A percentile compares a stretch with the other conserved stretches of the same genome.
Conservation (phyloP, 2,888 invertebrate genomes). For the Sphaerolaimus hirsutus region DNA sequence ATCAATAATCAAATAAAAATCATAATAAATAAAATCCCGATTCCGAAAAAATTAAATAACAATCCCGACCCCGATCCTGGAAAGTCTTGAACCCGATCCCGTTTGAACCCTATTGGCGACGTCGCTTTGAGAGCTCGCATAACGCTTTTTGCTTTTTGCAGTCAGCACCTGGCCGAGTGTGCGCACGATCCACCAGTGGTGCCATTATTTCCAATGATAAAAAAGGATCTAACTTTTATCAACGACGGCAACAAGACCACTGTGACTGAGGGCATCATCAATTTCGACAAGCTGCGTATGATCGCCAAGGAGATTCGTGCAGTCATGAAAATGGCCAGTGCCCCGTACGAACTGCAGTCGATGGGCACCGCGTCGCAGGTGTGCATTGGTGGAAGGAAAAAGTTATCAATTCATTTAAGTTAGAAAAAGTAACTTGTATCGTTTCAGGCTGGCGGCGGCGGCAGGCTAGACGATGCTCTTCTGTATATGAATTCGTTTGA, state of each 20-base stretch:
- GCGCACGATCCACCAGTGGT: slow-evolving; percentile 23
- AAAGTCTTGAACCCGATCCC: no score
- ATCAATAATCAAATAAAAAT: no score
- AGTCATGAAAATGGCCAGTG: slow-evolving; percentile 62
- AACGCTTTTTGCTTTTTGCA: not conserved
- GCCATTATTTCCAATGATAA: slow-evolving; percentile 37
- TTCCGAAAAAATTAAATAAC: no score
- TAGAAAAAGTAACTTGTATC: slow-evolving; percentile 6
- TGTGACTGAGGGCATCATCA: slow-evolving; percentile 34
- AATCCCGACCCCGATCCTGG: no score
- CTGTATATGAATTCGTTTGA: slow-evolving; percentile 20
- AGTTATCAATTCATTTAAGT: not conserved
- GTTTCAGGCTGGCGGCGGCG: slow-evolving; percentile 2
- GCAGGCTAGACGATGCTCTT: slow-evolving; percentile 14
- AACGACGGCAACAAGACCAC: slow-evolving; percentile 58
- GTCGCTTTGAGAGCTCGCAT: no score
- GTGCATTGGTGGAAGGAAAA: slow-evolving; percentile 66
- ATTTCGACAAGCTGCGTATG: slow-evolving; percentile 94
- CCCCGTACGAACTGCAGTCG: no score
- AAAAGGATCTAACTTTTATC: slow-evolving; percentile 73
- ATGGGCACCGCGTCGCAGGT: no score
- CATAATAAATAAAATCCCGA: no score
- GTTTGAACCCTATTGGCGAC: no score
- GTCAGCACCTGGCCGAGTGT: slow-evolving; percentile 41
- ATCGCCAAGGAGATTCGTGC: slow-evolving; percentile 65